phyloP scores from a whole-genome alignment of 2,797 vertebrate species.

The Lates japonicus region DNA sequence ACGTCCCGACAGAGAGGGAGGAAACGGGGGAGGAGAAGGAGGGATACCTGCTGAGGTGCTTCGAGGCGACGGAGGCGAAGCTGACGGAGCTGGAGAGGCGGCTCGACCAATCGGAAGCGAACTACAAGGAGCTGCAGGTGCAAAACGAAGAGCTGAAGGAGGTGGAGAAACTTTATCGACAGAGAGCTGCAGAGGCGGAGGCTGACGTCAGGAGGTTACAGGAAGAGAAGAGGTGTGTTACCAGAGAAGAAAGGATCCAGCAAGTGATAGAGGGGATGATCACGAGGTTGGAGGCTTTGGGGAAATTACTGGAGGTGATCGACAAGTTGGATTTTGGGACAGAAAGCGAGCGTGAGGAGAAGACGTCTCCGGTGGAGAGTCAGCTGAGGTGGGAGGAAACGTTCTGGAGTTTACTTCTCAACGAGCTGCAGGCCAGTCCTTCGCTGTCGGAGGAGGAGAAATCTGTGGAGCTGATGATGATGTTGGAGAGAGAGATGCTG shows the following conservation, averaged over 20 bases:
- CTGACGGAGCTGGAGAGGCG: slow-evolving; percentile 63
- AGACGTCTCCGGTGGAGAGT: neutral
- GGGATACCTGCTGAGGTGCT: slow-evolving; percentile 59
- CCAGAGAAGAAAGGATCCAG: slow-evolving; percentile 62
- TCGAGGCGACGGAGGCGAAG: slow-evolving; percentile 66
- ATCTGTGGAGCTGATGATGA: slow-evolving; percentile 38
- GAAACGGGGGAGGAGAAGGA: slow-evolving; percentile 37
- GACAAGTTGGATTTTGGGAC: slow-evolving; percentile 50
- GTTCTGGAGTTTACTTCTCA: slow-evolving; percentile 70
- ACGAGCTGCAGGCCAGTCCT: slow-evolving; percentile 34
- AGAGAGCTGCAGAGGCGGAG: slow-evolving; percentile 38
- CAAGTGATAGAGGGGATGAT: slow-evolving; percentile 59
- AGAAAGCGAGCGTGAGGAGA: slow-evolving; percentile 38
- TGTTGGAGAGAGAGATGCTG: slow-evolving; percentile 68
- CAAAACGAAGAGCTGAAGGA: slow-evolving; percentile 59
- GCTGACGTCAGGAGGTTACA: slow-evolving; percentile 16
- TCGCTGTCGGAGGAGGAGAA: slow-evolving; percentile 25
- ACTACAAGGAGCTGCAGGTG: slow-evolving; percentile 55
- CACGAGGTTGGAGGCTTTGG: slow-evolving; percentile 59
- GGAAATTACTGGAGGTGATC: slow-evolving; percentile 66
- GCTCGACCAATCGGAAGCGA: slow-evolving; percentile 50
- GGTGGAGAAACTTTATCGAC: slow-evolving; percentile 14
- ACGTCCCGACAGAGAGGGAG: neutral
- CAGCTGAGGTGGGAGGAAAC: slow-evolving; percentile 69
- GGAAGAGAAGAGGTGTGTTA: slow-evolving; percentile 6